Conservation (phyloP, 1,140 invertebrate species). For the Tenebrio molitor region DNA sequence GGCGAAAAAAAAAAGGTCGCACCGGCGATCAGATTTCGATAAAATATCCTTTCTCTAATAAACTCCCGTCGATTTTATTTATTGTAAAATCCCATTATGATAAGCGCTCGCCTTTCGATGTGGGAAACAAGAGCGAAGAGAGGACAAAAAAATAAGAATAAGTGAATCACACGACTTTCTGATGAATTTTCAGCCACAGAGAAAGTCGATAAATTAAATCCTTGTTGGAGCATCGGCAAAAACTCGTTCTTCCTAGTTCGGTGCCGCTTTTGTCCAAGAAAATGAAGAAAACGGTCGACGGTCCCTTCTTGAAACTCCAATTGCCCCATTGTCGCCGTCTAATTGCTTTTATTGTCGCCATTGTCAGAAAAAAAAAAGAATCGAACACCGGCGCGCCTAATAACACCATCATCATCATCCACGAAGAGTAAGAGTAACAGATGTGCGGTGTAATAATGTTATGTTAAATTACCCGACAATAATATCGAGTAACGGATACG, state of each 20-base stretch:
- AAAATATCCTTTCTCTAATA: slow-evolving; percentile 33
- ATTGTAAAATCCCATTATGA: neutral
- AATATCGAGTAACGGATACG: slow-evolving; percentile 2
- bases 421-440: slow-evolving; percentile 5
- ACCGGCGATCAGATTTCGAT: slow-evolving; percentile 17
- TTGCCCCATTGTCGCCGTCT: too few species aligned
- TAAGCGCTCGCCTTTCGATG: slow-evolving; percentile 5
- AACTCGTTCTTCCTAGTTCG: neutral
- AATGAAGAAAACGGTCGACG: too few species aligned
- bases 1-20: slow-evolving; percentile 2
- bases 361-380: neutral
- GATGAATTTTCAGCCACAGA: slow-evolving; percentile 18
- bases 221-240: slow-evolving; percentile 1
- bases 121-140: slow-evolving; percentile 12
- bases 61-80: slow-evolving; percentile 15
- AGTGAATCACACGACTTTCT: slow-evolving; percentile 7
- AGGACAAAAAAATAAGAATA: too few species aligned
- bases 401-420: neutral
- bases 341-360: neutral
- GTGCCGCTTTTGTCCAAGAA: neutral
- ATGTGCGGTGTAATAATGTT: neutral
- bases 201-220: slow-evolving; percentile 20
- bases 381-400: neutral
- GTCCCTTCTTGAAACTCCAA: too few species aligned
- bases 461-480: slow-evolving; percentile 8